A percentile compares a stretch with the other conserved stretches of the same genome.
Conservation (phyloP, 1,140 invertebrate species). For the Drosophila albomicans region DNA sequence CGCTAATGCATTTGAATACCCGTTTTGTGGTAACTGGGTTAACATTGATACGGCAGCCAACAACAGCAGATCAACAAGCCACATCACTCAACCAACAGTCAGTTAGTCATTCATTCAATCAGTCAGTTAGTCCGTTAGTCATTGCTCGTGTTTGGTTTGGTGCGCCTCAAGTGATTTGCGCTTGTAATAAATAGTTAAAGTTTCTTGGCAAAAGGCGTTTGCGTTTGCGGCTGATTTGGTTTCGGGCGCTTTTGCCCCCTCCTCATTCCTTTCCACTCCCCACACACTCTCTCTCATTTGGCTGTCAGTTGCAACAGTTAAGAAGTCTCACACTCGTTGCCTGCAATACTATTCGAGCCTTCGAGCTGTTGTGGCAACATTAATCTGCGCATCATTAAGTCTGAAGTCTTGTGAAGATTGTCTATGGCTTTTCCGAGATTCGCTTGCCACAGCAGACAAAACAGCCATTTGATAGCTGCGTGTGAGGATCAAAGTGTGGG, state of each 20-base stretch:
- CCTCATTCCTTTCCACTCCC: not conserved
- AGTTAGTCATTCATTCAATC: conserved; percentile 9
- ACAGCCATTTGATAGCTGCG: conserved; percentile 55
- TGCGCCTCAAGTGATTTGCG: conserved; percentile 53
- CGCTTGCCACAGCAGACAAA: not conserved
- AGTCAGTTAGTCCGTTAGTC: conserved; percentile 24
- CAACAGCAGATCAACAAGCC: not conserved
- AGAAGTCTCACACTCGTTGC: conserved; percentile 47
- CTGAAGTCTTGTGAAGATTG: conserved; percentile 36
- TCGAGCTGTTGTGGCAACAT: conserved; percentile 58
- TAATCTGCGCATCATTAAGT: conserved; percentile 77
- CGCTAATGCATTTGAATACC: conserved; percentile 78
- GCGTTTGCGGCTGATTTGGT: conserved; percentile 60
- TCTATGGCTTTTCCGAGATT: conserved; percentile 31
- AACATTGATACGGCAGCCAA: conserved; percentile 23
- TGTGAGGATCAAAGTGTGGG: conserved; percentile 63
- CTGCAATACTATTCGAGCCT: conserved; percentile 53
- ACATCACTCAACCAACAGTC: conserved; percentile 27
- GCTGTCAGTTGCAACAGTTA: conserved; percentile 40
- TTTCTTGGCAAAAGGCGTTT: conserved; percentile 75
- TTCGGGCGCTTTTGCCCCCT: conserved; percentile 4
- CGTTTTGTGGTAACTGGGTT: conserved; percentile 44
- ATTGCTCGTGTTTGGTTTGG: not conserved
- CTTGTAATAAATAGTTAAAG: conserved; percentile 78
- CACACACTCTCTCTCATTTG: conserved; percentile 20